Evolutionary conservation across 1,140 invertebrate species (phyloP), one percentile per base, ranked within the genome.

Genomic region (Drosophila sp.): DNA sequence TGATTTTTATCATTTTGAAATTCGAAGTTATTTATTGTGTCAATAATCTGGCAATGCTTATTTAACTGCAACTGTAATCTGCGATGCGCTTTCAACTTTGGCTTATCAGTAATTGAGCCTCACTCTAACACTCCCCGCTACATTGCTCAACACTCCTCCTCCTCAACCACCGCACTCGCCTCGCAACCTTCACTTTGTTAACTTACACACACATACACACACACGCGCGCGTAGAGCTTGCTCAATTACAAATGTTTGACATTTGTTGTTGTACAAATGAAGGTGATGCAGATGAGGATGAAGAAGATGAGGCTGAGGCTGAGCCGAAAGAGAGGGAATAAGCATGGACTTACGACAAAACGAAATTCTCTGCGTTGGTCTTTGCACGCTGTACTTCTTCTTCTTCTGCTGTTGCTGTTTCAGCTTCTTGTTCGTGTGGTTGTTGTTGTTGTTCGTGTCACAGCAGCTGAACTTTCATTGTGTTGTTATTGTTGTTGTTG

Each of bases 371-470:
- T 58, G 71, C 59, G 61, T 64, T 63, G 54, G 43, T 69, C 46
- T 46, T 46, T 59, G 27, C 46, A 13, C 27, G 27, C 27, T 29
- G 6, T 58, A 54, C 32, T 29, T 29, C 27, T 53, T 61, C 71
- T 53, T 53, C 18, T 48, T 57, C 43, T 56, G 58, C 27, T 27
- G 14, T 57, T 74, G 76, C n/a, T 78, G 25, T 29, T 29, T 29
- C 70, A 18, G 38, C 38, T 58, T 32, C 8, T 51, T n/a, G 7
- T 54, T 61, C 32, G 41, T 76, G 50, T 8, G 54, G 29, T 53
- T 58, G 67, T 45, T 25, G 18, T 62, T 69, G 34, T 46, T 58
- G 32, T 54, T 80, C 27, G 67, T 75, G 72, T 80, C 77, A 77
- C 57, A 62, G 59, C 32, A 50, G 46, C 66, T 62, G 50, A 70